A percentile compares a stretch with the other conserved stretches of the same genome.
Evolutionary conservation across 1,140 invertebrate species (phyloP).

Genomic region (Andricus grossulariae): DNA sequence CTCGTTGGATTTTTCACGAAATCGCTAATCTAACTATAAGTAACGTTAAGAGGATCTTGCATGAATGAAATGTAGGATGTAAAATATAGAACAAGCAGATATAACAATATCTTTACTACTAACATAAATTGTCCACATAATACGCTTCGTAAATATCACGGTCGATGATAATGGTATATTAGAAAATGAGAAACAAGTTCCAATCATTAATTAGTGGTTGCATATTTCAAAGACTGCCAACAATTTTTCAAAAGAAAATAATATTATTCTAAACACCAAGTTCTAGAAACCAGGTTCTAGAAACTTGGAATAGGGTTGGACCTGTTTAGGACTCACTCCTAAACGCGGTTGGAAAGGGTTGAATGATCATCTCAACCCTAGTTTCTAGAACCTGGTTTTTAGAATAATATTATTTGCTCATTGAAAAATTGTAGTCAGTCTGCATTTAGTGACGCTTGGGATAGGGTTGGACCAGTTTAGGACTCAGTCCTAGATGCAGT

Average conservation of each 20-base stretch:
- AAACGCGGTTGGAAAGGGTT: too few species aligned
- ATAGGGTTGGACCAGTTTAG: too few species aligned
- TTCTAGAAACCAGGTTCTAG: too few species aligned
- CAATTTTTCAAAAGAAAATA: not conserved
- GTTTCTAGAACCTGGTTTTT: too few species aligned
- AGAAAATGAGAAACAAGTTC: conserved; percentile 19
- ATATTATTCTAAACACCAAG: too few species aligned
- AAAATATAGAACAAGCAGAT: conserved; percentile 25
- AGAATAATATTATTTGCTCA: too few species aligned
- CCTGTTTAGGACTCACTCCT: too few species aligned
- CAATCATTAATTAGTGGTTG: conserved; percentile 1
- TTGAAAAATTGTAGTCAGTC: not conserved
- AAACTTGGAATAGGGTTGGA: too few species aligned
- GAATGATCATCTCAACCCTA: too few species aligned
- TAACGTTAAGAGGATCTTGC: not conserved
- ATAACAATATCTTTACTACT: conserved; percentile 1
- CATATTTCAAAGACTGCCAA: not conserved
- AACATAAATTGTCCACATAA: conserved; percentile 4
- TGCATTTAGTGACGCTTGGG: too few species aligned
- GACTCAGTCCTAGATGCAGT: too few species aligned
- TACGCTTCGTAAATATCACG: conserved; percentile 12
- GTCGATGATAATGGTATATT: conserved; percentile 20
- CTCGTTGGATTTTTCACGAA: not conserved
- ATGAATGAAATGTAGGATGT: conserved; percentile 22
- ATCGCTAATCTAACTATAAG: conserved; percentile 15